Base-by-base conservation (phyloP, 2,888 invertebrate genomes). In the Dromius quadrimaculatus region DNA sequence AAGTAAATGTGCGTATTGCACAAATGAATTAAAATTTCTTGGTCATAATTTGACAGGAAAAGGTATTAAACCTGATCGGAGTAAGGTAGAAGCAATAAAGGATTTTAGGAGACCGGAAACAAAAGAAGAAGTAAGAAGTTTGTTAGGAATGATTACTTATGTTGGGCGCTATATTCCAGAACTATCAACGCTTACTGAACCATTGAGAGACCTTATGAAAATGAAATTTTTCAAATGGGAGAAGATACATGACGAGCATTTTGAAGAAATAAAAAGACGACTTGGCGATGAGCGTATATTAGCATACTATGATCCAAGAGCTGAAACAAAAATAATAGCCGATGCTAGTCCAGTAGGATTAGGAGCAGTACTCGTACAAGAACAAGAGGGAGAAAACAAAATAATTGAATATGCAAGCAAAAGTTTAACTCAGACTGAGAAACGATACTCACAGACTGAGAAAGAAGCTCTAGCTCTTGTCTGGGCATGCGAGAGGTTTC, bases 91-190 rank as follows among this genome's bases (percentile, higher is more conserved):
- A 54, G 71, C 73, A 0, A 75, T 80, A 0, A 1, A 57, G 8
- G 17, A 72, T 8, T 77, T 78, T 63, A 71, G 75, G 45, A 59
- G 17, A 41, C 78, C 78, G 6, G 57, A 70, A 69, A 75, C 74
- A 3, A 54, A 57, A 2, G 72, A 73, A 45, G 75, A 77, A 69
- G 43, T 78, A 22, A 72, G 74, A 32, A 78, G 76, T 59, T 13
- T 45, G 9, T 19, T 45, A 13, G 78, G 78, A n/a, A 57, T 78
- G 20, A 73, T 78, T 5, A 79, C 79, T 64, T 81, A 79, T 66
- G 34, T 63, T 6, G 72, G 63, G 4, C 70, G 66, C 36, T 77
- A 65, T 32, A 36, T 71, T 54, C 71, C 43, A 34, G 54, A 72
- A 19, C 34, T 75, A 38, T 72, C 75, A 45, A 45, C n/a, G n/a